These are phyloP conservation scores for Coendou prehensilis DNA, from an alignment of 2,797 vertebrate genomes.

Conservation along the genomic window DNA sequence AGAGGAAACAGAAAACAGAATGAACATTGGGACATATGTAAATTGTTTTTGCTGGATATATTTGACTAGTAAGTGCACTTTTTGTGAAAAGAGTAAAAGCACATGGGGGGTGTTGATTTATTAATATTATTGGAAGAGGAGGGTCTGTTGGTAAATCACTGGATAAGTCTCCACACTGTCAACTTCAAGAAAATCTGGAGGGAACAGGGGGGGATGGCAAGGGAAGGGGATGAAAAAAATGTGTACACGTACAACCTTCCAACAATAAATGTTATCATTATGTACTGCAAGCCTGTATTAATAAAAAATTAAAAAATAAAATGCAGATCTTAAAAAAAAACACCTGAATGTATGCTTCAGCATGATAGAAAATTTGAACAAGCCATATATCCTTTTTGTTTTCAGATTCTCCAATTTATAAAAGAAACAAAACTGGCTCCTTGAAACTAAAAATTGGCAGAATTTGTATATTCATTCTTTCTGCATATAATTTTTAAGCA, in stretches of 20 bases:
- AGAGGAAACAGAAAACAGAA: conserved; percentile 24
- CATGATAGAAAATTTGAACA: background rate
- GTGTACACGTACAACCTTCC: background rate
- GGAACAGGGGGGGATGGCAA: background rate
- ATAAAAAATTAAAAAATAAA: background rate
- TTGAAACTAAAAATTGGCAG: conserved; percentile 57
- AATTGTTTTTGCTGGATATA: background rate
- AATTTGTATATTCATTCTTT: conserved; percentile 39
- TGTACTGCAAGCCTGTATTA: background rate
- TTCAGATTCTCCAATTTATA: conserved; percentile 58
- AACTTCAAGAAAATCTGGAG: background rate
- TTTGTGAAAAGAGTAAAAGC: conserved; percentile 12
- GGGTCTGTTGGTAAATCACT: background rate
- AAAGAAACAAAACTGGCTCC: conserved; percentile 50
- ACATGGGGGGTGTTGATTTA: background rate
- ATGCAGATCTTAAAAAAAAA: background rate
- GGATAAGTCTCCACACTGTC: background rate
- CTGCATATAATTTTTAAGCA: conserved; percentile 28
- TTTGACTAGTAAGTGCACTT: background rate
- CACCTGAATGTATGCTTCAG: background rate
- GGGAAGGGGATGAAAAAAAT: background rate
- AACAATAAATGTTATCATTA: background rate
- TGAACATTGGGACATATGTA: background rate
- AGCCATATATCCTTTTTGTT: conserved; percentile 17
- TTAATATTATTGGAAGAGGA: conserved; percentile 6